Percentiles rank a stretch among this genome's conserved stretches.
Evolutionary conservation across 2,797 vertebrate genomes (phyloP).

Genomic region (Taenioides sp.): DNA sequence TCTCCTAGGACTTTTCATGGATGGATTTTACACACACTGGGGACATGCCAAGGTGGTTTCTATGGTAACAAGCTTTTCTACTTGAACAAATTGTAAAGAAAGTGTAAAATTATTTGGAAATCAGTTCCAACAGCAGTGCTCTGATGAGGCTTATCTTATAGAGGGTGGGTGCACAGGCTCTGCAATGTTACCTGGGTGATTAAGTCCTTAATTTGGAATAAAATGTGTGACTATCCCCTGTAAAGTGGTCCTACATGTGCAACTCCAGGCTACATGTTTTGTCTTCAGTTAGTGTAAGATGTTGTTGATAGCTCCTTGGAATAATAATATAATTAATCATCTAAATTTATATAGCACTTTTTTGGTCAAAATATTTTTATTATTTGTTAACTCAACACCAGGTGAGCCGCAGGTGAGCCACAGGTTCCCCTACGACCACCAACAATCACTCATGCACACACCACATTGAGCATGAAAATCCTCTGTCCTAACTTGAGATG

Average conservation of each 20-base stretch:
- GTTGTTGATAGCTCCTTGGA: not conserved
- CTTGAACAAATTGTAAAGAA: conserved; percentile 40
- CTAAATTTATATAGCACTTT: no score
- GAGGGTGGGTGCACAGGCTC: conserved; percentile 12
- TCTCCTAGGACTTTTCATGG: conserved; percentile 5
- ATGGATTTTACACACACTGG: conserved; percentile 29
- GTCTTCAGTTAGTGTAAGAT: not conserved
- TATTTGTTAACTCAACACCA: no score
- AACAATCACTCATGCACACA: no score
- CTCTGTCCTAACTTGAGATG: no score
- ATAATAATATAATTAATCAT: no score
- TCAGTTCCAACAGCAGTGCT: conserved; percentile 26
- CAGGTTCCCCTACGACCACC: no score
- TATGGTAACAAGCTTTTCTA: conserved; percentile 59
- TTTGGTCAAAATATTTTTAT: no score
- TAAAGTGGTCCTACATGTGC: not conserved
- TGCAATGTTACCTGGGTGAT: not conserved
- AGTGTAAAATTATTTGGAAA: conserved; percentile 40
- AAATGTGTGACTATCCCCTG: not conserved
- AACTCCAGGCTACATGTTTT: not conserved
- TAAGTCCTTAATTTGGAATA: not conserved
- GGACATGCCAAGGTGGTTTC: conserved; percentile 64
- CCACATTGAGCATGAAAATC: no score
- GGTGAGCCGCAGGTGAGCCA: no score
- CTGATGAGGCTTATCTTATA: conserved; percentile 23